Conservation (phyloP, 2,888 invertebrate species). For the Cosmia pyralina region DNA sequence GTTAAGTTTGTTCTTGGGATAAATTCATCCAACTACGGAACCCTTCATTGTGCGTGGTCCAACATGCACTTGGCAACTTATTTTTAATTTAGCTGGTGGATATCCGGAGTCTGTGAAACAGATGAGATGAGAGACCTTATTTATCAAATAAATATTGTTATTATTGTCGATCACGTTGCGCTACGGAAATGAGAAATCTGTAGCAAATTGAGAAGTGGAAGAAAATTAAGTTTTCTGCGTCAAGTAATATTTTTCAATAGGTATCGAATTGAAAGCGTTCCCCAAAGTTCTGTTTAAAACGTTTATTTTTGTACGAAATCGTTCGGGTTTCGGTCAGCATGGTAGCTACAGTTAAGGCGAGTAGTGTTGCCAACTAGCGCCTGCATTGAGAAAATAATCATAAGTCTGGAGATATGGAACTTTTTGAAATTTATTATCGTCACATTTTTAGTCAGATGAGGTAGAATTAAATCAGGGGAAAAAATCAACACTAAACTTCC, state of each 20-base stretch:
- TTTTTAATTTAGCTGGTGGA: neutral
- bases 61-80: too few species aligned
- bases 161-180: constrained; percentile 14
- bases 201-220: constrained; percentile 12
- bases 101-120: neutral
- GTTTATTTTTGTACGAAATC: constrained; percentile 22
- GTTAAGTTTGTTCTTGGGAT: too few species aligned
- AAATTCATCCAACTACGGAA: too few species aligned
- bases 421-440: too few species aligned
- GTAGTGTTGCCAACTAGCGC: too few species aligned
- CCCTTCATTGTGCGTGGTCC: too few species aligned
- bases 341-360: neutral
- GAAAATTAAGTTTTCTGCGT: constrained; percentile 12
- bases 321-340: constrained; percentile 1
- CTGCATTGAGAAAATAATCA: too few species aligned
- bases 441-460: too few species aligned
- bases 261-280: constrained; percentile 14
- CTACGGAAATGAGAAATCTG: constrained; percentile 40
- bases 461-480: too few species aligned
- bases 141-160: constrained; percentile 8
- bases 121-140: too few species aligned
- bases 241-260: constrained; percentile 34
- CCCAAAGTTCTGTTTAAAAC: constrained; percentile 34
- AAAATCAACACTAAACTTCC: too few species aligned
- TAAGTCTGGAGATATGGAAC: too few species aligned